Evolutionary conservation across 1,140 invertebrate genomes (phyloP), one percentile per base, ranked within the genome.

Genomic region (Venustaconcha ellipsiformis): DNA sequence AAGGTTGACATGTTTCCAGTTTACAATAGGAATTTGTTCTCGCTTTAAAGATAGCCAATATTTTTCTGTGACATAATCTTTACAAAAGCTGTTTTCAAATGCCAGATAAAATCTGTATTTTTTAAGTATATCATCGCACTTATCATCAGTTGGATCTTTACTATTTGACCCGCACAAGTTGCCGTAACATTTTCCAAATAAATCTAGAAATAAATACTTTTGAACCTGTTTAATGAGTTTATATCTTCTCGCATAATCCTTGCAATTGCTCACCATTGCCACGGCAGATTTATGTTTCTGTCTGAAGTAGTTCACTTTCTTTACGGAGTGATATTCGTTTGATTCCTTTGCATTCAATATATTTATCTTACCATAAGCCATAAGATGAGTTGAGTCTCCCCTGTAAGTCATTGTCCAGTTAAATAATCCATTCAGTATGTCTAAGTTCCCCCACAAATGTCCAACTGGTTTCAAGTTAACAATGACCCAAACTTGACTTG

Each of bases 61-160:
- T 78, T 90, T 90, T 70, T 90, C 89, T 12, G 88, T 89, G 18
- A 89, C 84, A 76, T 90, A 90, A 73, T 89, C 88, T 70, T 74
- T 75, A 71, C 89, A 90, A 72, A 87, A 80, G 67, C 83, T 85
- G 78, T 90, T 89, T 80, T 90, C 89, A 78, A 90, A 88, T 20
- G 89, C 83, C 18, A 90, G 72, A 69, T 86, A 99, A 91, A 99
- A 99, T 89, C 99, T 99, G 91, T 99, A 99, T 72, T 97, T 57
- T 65, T 72, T 78, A 55, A 83, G 37, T 5, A 75, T 73, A 60
- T 82, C 75, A 8, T 57, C 67, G 72, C 83, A 84, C 26, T 78
- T 78, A 13, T 73, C 80, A 56, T 84, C 83, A 30, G 66, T 63
- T 64, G 63, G 78, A 30, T 74, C 74, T 0, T 67, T 68, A 48